Evolutionary conservation across 2,113 vertebrate species (phyloP), one percentile per base, ranked within the genome.

Genomic region (Bambusicola thoracicus): DNA sequence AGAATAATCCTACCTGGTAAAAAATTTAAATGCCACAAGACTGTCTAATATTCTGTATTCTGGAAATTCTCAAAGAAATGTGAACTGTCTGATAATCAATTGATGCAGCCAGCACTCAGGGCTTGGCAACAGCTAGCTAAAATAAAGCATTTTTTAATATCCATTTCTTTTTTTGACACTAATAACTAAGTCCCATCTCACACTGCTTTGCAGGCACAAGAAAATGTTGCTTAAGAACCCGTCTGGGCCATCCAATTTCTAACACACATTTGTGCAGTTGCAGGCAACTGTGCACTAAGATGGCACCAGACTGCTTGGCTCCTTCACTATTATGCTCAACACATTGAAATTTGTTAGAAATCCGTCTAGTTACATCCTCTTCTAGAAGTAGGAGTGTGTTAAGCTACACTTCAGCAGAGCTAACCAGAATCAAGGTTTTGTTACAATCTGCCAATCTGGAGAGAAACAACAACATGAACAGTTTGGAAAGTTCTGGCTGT

Each of bases 401-500:
- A 49, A 19, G 6, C n/a, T 36, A 81, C 1, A 81, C 1, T 2
- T 25, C n/a, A 77, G 34, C 20, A 53, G 19, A 85, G 22, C 6
- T 65, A 7, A 34, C 8, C 10, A 16, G 43, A 80, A 65, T 34
- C 38, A 21, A 59, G 34, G 16, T 8, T 76, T 34, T 55, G 32
- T 32, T 14, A 70, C 16, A n/a, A 11, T 8, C 38, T 56, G 36
- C 67, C 58, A 3, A 15, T 24, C 15, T 34, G 8, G 21, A 12
- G 29, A 79, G 48, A 0, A 0, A 0, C 3, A 4, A 14, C 48
- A 40, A 9, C 46, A 29, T 1, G 4, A 15, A 62, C 22, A 19
- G 22, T 13, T 46, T 55, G 32, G 25, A 19, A 77, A 43, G 11
- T 19, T 74, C 51, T 13, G 40, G 21, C 13, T 27, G 4, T 13